phyloP scores from a whole-genome alignment of 2,113 vertebrate species.

The Rattus rattus region DNA sequence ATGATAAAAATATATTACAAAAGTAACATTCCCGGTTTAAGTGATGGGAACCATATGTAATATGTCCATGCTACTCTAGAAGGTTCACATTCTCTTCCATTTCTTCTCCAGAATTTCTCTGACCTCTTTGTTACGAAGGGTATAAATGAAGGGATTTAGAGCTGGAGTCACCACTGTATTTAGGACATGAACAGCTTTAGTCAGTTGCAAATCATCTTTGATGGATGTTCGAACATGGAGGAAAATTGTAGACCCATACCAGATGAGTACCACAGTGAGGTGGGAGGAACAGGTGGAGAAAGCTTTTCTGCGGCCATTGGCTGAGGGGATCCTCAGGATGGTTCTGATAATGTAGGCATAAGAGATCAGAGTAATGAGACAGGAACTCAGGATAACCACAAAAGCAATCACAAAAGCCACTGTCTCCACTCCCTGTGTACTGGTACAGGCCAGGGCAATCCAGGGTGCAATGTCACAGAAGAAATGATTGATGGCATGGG shows the following conservation, averaged over 20 bases:
- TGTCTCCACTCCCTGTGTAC: background rate
- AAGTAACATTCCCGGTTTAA: background rate
- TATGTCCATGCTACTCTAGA: rapidly evolving
- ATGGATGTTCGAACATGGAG: conserved; percentile 69
- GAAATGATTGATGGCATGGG: conserved; percentile 66
- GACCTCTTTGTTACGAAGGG: conserved; percentile 53
- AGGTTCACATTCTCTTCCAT: background rate
- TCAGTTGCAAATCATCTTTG: conserved; percentile 57
- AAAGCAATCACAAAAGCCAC: conserved; percentile 55
- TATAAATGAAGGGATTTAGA: conserved; percentile 73
- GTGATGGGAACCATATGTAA: background rate
- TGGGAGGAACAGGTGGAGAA: conserved; percentile 76
- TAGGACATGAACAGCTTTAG: conserved; percentile 62
- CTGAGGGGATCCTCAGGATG: conserved; percentile 65
- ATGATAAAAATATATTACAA: background rate
- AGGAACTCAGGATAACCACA: conserved; percentile 72
- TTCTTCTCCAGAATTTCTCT: conserved; percentile 50
- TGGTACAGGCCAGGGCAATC: conserved; percentile 59
- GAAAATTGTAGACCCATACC: conserved; percentile 71
- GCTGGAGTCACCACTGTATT: conserved; percentile 74
- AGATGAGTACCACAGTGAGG: conserved; percentile 69
- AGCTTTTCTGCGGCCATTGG: conserved; percentile 58
- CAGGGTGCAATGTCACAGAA: conserved; percentile 72
- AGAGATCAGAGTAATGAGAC: conserved; percentile 65
- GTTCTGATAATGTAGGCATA: conserved; percentile 64